A percentile compares a stretch with the other conserved stretches of the same genome.
Conservation (phyloP, 2,113 vertebrate genomes). For the Gracilinanus agilis region DNA sequence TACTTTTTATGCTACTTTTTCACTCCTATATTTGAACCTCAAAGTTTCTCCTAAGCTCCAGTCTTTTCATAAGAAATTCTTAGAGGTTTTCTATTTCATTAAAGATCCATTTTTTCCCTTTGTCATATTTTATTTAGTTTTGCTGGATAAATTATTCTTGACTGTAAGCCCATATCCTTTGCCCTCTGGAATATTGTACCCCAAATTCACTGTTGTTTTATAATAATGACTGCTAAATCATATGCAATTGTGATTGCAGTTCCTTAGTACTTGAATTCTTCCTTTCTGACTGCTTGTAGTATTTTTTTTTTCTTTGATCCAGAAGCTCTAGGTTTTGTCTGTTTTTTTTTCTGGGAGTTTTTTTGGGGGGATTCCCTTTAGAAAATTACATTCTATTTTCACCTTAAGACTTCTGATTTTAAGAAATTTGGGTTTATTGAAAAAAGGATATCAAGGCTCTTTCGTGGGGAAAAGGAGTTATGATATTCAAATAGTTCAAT, state of each 20-base stretch:
- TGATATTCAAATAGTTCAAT: background rate
- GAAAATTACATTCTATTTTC: background rate
- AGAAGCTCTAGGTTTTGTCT: background rate
- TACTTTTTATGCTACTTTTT: background rate
- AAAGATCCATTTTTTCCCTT: background rate
- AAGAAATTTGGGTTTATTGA: background rate
- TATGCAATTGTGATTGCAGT: background rate
- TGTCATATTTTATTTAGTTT: background rate
- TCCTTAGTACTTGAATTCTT: background rate
- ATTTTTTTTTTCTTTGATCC: background rate
- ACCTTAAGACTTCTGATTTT: background rate
- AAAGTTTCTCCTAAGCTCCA: background rate
- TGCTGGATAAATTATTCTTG: background rate
- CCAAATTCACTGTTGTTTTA: background rate
- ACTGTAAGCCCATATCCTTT: background rate
- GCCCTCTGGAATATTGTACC: background rate
- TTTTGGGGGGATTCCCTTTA: background rate
- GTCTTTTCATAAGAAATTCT: background rate
- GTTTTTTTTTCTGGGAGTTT: background rate
- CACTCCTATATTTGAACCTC: background rate
- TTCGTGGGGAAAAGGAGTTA: background rate
- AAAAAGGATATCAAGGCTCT: background rate
- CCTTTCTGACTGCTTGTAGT: background rate
- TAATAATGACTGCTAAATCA: background rate
- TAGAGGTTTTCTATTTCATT: background rate